phyloP scores from a whole-genome alignment of 2,888 invertebrate genomes.

The Brachypalpus laphriformis region DNA sequence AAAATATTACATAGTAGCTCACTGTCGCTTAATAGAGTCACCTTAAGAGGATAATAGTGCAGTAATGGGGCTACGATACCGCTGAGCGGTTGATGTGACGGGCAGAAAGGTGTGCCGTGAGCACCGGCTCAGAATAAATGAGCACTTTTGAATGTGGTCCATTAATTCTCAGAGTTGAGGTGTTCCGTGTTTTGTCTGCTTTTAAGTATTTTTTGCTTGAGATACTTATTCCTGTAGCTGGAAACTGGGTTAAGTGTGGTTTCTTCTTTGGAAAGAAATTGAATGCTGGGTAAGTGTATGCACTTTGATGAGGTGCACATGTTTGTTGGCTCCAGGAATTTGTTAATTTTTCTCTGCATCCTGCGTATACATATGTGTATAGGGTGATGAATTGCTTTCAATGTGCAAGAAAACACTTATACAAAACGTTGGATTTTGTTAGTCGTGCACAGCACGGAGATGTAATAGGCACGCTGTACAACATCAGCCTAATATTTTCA shows the following conservation, averaged over 20 bases:
- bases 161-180: slow-evolving; percentile 60
- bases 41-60: slow-evolving; percentile 64
- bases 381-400: too few species aligned
- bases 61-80: slow-evolving; percentile 43
- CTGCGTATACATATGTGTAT: too few species aligned
- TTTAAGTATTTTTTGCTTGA: neutral
- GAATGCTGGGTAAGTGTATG: slow-evolving; percentile 26
- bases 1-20: slow-evolving; percentile 42
- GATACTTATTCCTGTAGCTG: slow-evolving; percentile 17
- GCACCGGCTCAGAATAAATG: slow-evolving; percentile 58
- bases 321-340: neutral
- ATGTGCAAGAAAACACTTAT: too few species aligned
- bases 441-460: too few species aligned
- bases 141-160: slow-evolving; percentile 62
- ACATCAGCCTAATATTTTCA: too few species aligned
- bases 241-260: slow-evolving; percentile 47
- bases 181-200: slow-evolving; percentile 29
- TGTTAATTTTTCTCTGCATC: slow-evolving; percentile 2
- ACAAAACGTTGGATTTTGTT: too few species aligned
- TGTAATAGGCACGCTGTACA: too few species aligned
- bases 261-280: slow-evolving; percentile 1
- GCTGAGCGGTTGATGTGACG: neutral
- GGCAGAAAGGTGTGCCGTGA: neutral
- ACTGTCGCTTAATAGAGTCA: slow-evolving; percentile 62
- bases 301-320: slow-evolving; percentile 6